Conservation (phyloP, 37 sponge, comb jelly and placozoan species). For the Oscarella lobularis region DNA sequence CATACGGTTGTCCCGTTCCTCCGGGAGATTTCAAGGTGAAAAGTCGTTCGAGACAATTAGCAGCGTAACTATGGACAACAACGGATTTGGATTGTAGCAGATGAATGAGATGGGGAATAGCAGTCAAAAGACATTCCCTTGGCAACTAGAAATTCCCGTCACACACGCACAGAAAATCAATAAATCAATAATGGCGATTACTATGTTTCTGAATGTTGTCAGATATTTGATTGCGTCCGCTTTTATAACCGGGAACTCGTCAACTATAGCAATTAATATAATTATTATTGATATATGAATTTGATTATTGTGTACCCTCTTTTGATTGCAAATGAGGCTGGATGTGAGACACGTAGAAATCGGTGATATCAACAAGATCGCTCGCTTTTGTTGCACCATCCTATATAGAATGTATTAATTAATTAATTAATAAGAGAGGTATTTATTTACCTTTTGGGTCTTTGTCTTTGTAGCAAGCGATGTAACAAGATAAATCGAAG, state of each 20-base stretch:
- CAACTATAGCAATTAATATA: neutral
- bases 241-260: constrained; percentile 58
- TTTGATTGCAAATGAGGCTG: constrained; percentile 57
- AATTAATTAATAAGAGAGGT: neutral
- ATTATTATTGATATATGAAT: neutral
- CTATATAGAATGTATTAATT: neutral
- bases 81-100: constrained; percentile 39
- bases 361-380: constrained; percentile 73
- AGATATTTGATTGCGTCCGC: constrained; percentile 84
- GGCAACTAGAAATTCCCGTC: constrained; percentile 35
- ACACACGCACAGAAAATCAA: neutral
- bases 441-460: constrained; percentile 31
- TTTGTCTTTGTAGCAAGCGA: constrained; percentile 84
- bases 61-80: constrained; percentile 97
- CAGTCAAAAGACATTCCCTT: constrained; percentile 35
- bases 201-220: constrained; percentile 73
- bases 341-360: constrained; percentile 72
- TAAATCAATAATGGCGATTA: constrained; percentile 6
- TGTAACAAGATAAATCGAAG: constrained; percentile 82
- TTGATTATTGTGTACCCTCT: neutral
- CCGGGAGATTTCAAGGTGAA: constrained; percentile 31
- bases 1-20: constrained; percentile 13
- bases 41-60: constrained; percentile 85
- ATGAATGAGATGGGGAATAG: constrained; percentile 43
- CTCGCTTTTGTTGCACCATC: constrained; percentile 90